Conservation (phyloP, 2,888 invertebrate species). For the Cantharis lateralis region DNA sequence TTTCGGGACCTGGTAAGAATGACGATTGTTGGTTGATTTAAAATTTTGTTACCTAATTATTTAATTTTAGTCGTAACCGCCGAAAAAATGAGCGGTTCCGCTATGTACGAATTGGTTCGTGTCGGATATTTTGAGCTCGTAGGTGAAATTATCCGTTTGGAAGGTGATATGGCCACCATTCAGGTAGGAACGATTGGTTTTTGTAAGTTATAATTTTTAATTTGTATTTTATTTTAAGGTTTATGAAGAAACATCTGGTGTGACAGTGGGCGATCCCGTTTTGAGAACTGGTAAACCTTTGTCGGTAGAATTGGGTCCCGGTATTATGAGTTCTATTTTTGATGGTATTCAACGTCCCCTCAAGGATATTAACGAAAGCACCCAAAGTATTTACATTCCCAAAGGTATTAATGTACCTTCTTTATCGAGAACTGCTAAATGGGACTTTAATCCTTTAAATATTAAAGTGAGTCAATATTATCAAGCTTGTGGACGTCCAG, state of each 20-base stretch:
- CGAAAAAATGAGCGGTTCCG: slow-evolving; percentile 98
- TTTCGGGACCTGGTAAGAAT: slow-evolving; percentile 92
- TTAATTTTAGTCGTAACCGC: slow-evolving; percentile 91
- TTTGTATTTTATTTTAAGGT: slow-evolving; percentile 47
- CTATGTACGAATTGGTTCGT: slow-evolving; percentile 99
- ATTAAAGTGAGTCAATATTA: slow-evolving; percentile 66
- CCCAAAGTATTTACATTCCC: slow-evolving; percentile 98
- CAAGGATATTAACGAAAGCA: slow-evolving; percentile 93
- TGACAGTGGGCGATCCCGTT: slow-evolving; percentile 99
- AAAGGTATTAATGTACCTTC: slow-evolving; percentile 97
- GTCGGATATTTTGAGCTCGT: slow-evolving; percentile 98
- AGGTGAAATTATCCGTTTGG: slow-evolving; percentile 99
- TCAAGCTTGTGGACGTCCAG: neutral
- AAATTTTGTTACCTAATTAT: neutral
- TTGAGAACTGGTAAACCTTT: slow-evolving; percentile 97
- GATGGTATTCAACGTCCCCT: slow-evolving; percentile 99
- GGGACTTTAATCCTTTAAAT: slow-evolving; percentile 91
- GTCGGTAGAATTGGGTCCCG: slow-evolving; percentile 98
- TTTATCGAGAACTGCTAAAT: slow-evolving; percentile 75
- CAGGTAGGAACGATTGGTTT: slow-evolving; percentile 69
- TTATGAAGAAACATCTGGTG: slow-evolving; percentile 95
- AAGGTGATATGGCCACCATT: slow-evolving; percentile 99
- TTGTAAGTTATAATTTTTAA: neutral
- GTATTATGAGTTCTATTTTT: slow-evolving; percentile 99
- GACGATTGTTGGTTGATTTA: neutral